Evolutionary conservation across 1,140 invertebrate genomes (phyloP).

Genomic region (Saccostrea glomerata): DNA sequence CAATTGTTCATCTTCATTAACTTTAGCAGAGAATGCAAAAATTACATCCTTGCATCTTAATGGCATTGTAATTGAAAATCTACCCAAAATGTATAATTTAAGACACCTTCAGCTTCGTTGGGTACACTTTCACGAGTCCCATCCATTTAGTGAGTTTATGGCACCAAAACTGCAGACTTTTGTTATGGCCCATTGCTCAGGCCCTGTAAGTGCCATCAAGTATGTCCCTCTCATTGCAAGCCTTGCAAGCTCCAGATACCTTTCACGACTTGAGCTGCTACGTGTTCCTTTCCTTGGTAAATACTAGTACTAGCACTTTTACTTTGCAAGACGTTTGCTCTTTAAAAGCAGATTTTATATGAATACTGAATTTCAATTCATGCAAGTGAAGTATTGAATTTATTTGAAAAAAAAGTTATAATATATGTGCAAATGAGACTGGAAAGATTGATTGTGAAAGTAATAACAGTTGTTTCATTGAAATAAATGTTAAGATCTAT

Average conservation of each 20-base stretch:
- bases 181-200: slow-evolving; percentile 76
- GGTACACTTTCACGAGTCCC: slow-evolving; percentile 71
- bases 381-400: too few relatives aligned
- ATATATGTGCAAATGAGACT: too few relatives aligned
- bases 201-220: slow-evolving; percentile 65
- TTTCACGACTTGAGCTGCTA: slow-evolving; percentile 72
- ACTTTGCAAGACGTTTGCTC: not conserved
- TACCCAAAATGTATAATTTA: slow-evolving; percentile 69
- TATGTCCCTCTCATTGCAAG: slow-evolving; percentile 73
- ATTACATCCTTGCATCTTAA: slow-evolving; percentile 71
- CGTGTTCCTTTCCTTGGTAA: slow-evolving; percentile 73
- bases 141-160: slow-evolving; percentile 74
- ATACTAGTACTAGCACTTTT: not conserved
- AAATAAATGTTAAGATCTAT: too few relatives aligned
- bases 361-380: too few relatives aligned
- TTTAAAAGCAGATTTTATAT: too few relatives aligned
- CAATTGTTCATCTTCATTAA: slow-evolving; percentile 59
- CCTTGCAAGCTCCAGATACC: slow-evolving; percentile 65
- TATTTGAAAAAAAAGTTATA: too few relatives aligned
- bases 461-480: too few relatives aligned
- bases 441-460: too few relatives aligned
- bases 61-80: slow-evolving; percentile 69
- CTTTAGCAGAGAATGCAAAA: slow-evolving; percentile 61
- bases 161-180: slow-evolving; percentile 73
- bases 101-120: slow-evolving; percentile 70